phyloP scores from a whole-genome alignment of 2,888 invertebrate genomes.

The Lochmaea crataegi region DNA sequence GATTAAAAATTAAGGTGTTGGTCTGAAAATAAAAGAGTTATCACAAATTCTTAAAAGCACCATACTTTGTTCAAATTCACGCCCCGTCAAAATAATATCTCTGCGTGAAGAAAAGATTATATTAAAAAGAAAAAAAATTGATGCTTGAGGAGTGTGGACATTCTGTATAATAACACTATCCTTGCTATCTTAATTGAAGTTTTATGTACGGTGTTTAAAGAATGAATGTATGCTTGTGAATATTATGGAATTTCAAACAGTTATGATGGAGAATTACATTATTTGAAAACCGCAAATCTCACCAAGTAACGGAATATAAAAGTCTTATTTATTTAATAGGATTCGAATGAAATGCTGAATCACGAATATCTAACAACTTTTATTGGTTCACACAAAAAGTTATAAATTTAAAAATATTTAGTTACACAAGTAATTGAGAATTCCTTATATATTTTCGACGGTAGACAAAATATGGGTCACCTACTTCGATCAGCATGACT shows the following conservation, averaged over 20 bases:
- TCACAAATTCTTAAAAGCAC: too few relatives aligned
- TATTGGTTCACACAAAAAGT: too few relatives aligned
- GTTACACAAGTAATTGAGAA: too few relatives aligned
- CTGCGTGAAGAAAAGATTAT: too few relatives aligned
- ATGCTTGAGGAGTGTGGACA: background rate
- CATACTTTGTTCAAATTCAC: too few relatives aligned
- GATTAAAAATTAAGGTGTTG: too few relatives aligned
- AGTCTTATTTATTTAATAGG: background rate
- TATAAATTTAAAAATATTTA: too few relatives aligned
- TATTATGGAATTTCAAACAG: background rate
- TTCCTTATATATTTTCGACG: background rate
- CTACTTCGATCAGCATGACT: slow-evolving; percentile 33
- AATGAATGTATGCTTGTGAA: background rate
- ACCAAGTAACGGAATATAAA: slow-evolving; percentile 2
- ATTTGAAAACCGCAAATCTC: slow-evolving; percentile 4
- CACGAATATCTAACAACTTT: background rate
- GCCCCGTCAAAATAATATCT: too few relatives aligned
- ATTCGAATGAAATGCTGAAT: background rate
- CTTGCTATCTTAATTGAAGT: background rate
- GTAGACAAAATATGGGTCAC: slow-evolving; percentile 28
- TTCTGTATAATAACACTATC: background rate
- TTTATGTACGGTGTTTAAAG: background rate
- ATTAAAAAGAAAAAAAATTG: too few relatives aligned
- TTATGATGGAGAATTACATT: background rate
- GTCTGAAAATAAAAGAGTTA: too few relatives aligned